Evolutionary conservation across 2,113 vertebrate genomes (phyloP), one percentile per base, ranked within the genome.

Genomic region (Nycticryphes semicollaris): DNA sequence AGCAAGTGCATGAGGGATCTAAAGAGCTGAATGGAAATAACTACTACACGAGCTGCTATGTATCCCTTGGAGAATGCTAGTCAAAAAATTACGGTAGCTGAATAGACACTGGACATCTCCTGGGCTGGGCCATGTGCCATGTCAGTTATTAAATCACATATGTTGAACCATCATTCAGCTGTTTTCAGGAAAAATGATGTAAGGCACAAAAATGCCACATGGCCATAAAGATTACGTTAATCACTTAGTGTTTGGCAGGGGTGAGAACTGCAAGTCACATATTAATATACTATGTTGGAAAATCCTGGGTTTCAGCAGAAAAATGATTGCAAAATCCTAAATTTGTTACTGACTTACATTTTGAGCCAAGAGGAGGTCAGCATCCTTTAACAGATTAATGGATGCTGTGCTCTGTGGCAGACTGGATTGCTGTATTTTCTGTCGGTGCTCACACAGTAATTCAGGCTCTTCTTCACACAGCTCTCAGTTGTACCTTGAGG

Each of bases 121-220:
- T 66, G 50, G 66, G 15, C 75, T 25, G 54, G 86, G 79, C 50
- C 43, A 64, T 11, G 54, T 68, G 91, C 87, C 90, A 78, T 12
- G 56, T 39, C 66, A 70, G 54, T 74, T 85, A 85, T 64, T 96
- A 50, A 88, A 85, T 48, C 64, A 31, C 33, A 14, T 45, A 56
- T 54, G 24, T 64, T 64, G 39, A 82, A 73, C 79, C 64, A 73
- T 70, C 79, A 45, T 16, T 57, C 79, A 69, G 69, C 23, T 88
- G 83, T 72, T 85, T 78, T 96, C 75, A 88, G 93, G 87, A 84
- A 89, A 93, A 90, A 70, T 81, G 18, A 78, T 18, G 43, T 64
- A 81, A 94, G 75, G 64, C 25, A 53, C 78, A 74, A 74, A 82
- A 88, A 59, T 88, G 75, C 60, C 79, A 73, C 60, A 50, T 27